These are phyloP conservation scores for Calidris pugnax DNA, from an alignment of 2,113 vertebrate genomes.

Conservation along the genomic window DNA sequence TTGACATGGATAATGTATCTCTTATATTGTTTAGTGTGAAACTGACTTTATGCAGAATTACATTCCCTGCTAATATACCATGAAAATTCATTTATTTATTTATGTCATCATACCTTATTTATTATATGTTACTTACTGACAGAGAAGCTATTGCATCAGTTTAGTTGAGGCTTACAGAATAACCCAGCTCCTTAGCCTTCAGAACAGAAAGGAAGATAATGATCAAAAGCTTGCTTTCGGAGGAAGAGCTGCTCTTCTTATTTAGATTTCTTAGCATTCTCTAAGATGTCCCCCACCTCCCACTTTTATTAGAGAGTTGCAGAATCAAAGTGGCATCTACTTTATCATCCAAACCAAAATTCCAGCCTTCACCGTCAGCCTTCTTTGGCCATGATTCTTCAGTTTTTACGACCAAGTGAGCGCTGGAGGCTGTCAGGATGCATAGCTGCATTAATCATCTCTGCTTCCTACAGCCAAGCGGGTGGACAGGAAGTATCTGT, in stretches of 20 bases:
- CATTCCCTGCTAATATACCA: background rate
- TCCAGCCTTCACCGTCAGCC: background rate
- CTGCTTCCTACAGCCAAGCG: background rate
- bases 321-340: constrained; percentile 31
- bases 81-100: constrained; percentile 17
- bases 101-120: constrained; percentile 16
- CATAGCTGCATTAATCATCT: constrained; percentile 40
- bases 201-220: constrained; percentile 3
- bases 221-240: constrained; percentile 19
- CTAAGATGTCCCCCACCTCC: constrained; percentile 13
- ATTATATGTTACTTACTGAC: background rate
- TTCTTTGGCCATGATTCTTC: constrained; percentile 28
- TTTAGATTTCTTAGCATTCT: constrained; percentile 43
- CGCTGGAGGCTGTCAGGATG: constrained; percentile 3
- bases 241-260: background rate
- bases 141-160: background rate
- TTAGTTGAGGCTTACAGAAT: background rate
- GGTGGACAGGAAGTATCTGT: constrained; percentile 46
- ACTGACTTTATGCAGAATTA: background rate
- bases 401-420: background rate
- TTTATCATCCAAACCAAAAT: constrained; percentile 1
- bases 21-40: background rate
- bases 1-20: background rate
- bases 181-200: background rate
- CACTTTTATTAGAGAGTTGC: background rate